A percentile compares a stretch with the other conserved stretches of the same genome.
phyloP scores from a whole-genome alignment of 2,797 vertebrate species.

The Peromyscus attwateri region DNA sequence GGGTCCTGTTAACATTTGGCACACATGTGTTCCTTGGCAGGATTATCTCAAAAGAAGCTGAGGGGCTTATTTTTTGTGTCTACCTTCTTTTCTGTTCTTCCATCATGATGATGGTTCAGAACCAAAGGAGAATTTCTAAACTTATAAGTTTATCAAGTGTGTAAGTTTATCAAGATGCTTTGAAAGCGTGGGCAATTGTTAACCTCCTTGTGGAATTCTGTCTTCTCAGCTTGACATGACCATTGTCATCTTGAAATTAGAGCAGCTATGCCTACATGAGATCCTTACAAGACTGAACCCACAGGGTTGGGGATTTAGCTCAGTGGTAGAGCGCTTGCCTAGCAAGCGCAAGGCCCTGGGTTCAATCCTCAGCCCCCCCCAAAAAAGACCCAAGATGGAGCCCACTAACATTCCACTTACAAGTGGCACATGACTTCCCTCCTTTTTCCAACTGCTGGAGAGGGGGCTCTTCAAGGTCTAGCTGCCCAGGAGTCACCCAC shows the following conservation, averaged over 20 bases:
- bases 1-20: not conserved
- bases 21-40: not conserved
- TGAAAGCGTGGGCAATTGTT: not conserved
- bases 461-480: not conserved
- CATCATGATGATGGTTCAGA: not conserved
- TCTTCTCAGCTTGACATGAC: not conserved
- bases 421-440: not conserved
- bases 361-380: no score
- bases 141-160: no score
- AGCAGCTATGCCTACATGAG: not conserved
- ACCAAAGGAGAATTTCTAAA: constrained; percentile 17
- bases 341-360: no score
- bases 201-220: not conserved
- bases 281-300: not conserved
- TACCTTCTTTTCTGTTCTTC: not conserved
- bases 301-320: no score
- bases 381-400: not conserved
- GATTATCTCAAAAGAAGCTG: not conserved
- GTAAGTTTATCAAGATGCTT: not conserved
- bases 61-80: not conserved
- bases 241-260: not conserved
- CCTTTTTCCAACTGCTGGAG: not conserved
- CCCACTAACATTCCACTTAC: not conserved
- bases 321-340: no score
- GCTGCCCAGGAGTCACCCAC: not conserved